These are phyloP conservation scores for Bombus pyrosoma DNA, from an alignment of 1,140 invertebrate genomes.

Conservation along the genomic window DNA sequence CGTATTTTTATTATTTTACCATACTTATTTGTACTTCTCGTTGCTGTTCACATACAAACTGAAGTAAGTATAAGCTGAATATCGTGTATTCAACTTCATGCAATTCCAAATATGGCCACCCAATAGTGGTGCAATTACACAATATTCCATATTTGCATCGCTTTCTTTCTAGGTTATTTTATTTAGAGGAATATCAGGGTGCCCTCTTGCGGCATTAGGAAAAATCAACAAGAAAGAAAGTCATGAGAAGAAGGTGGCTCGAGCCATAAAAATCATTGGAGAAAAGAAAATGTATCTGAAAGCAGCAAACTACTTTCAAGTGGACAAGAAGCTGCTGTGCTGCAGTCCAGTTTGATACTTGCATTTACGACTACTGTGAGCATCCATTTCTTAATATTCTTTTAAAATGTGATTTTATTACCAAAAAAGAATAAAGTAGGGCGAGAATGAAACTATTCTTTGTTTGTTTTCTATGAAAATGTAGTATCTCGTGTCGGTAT, in stretches of 20 bases:
- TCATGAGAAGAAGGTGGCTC: no score
- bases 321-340: not conserved
- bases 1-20: not conserved
- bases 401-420: not conserved
- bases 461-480: not conserved
- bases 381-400: not conserved
- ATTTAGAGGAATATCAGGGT: not conserved
- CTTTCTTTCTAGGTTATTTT: not conserved
- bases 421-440: not conserved
- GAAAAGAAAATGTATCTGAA: not conserved
- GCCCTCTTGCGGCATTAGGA: not conserved
- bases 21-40: not conserved
- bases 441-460: not conserved
- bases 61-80: not conserved
- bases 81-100: not conserved
- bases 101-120: not conserved
- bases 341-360: not conserved
- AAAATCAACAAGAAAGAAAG: not conserved
- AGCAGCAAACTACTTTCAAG: not conserved
- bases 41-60: not conserved
- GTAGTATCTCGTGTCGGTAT: not conserved
- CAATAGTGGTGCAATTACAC: not conserved
- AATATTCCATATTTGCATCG: not conserved
- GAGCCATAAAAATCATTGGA: no score
- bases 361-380: not conserved